These are phyloP conservation scores for Cheumatopsyche charites DNA, from an alignment of 1,140 invertebrate genomes.

Conservation along the genomic window DNA sequence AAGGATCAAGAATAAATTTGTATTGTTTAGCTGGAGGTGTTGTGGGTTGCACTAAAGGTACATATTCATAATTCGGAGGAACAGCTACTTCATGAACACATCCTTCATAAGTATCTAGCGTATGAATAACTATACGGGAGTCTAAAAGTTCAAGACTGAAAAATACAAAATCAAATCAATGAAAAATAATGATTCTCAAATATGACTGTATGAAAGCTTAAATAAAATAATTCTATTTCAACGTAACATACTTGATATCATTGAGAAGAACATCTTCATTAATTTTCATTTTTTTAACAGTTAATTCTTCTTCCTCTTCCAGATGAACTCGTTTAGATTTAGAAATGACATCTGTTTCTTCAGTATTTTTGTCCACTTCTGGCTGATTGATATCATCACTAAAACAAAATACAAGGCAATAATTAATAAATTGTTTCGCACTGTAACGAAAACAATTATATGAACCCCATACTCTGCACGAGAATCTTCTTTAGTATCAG, in stretches of 20 bases:
- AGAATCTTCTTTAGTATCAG: neutral
- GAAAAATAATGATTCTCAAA: conserved; percentile 7
- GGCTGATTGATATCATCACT: neutral
- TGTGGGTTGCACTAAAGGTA: conserved; percentile 67
- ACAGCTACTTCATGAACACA: conserved; percentile 94
- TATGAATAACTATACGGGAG: conserved; percentile 81
- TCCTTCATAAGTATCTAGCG: conserved; percentile 85
- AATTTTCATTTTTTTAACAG: conserved; percentile 40
- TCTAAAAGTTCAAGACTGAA: conserved; percentile 43
- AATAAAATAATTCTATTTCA: neutral
- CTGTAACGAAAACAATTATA: conserved; percentile 1
- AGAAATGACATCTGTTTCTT: conserved; percentile 12
- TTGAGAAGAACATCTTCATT: conserved; percentile 35
- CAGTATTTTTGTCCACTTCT: conserved; percentile 1
- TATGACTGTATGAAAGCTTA: neutral
- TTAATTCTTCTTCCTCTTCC: conserved; percentile 28
- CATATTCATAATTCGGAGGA: conserved; percentile 79
- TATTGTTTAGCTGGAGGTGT: conserved; percentile 89
- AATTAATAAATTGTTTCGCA: conserved; percentile 1
- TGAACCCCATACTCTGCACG: neutral
- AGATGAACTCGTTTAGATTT: neutral
- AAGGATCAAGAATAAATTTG: conserved; percentile 94
- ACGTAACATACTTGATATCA: conserved; percentile 45
- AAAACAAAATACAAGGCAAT: neutral
- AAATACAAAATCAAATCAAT: conserved; percentile 15